Conservation (phyloP, 2,113 vertebrate species). For the Callithrix jacchus region DNA sequence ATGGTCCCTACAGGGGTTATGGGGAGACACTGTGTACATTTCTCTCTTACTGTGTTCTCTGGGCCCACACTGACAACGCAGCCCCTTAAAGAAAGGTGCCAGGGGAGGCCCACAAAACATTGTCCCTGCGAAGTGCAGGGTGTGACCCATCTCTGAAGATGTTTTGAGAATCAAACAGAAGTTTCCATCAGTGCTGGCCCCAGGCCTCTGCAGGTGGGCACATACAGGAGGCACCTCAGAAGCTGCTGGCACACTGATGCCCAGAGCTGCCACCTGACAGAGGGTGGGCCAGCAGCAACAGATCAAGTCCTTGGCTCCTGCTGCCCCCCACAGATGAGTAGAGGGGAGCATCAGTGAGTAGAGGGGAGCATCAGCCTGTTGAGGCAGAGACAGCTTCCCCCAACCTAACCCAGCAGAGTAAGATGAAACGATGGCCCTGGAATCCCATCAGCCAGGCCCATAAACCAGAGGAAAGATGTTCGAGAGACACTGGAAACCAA, state of each 20-base stretch:
- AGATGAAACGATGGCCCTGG: background rate
- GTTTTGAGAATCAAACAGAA: background rate
- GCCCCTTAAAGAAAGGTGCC: background rate
- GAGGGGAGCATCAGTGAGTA: fast-evolving
- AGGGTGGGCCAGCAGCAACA: background rate
- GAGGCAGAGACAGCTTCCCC: background rate
- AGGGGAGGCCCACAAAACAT: background rate
- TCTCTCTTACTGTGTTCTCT: background rate
- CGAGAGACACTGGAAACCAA: background rate
- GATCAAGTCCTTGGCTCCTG: background rate
- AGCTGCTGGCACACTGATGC: background rate
- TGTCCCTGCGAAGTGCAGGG: background rate
- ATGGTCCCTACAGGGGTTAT: fast-evolving
- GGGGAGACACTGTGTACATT: background rate
- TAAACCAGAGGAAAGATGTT: background rate
- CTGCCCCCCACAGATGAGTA: background rate
- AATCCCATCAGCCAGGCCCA: background rate
- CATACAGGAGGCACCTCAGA: background rate
- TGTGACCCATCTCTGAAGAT: background rate
- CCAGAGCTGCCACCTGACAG: background rate
- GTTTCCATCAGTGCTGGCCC: background rate
- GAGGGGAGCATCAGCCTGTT: background rate
- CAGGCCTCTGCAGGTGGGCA: background rate
- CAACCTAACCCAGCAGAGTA: background rate
- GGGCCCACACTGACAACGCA: background rate